Evolutionary conservation across 1,140 invertebrate species (phyloP).

Genomic region (Aporrectodea caliginosa): DNA sequence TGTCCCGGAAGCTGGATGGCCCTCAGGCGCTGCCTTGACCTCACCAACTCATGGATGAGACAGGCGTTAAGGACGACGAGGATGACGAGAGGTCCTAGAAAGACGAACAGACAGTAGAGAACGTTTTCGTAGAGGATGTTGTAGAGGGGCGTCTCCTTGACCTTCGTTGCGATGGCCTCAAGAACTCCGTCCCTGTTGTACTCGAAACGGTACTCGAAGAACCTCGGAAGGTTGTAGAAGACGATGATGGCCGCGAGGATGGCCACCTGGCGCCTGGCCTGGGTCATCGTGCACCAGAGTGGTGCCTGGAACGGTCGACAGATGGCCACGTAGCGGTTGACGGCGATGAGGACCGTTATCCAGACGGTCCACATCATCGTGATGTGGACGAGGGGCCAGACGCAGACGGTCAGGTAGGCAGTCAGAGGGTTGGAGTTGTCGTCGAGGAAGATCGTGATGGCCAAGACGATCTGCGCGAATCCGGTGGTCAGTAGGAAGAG

Average conservation of each 20-base stretch:
- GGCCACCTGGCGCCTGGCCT: conserved; percentile 21
- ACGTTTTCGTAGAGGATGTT: conserved; percentile 35
- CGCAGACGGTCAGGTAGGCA: conserved; percentile 12
- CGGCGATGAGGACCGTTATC: conserved; percentile 31
- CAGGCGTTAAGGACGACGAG: conserved; percentile 30
- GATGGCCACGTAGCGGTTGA: conserved; percentile 31
- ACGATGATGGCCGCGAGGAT: conserved; percentile 12
- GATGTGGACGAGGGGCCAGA: conserved; percentile 28
- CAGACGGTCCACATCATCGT: conserved; percentile 30
- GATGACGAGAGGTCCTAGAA: conserved; percentile 28
- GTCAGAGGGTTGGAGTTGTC: neutral
- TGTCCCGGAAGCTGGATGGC: conserved; percentile 14
- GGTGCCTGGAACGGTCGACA: conserved; percentile 29
- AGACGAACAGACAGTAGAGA: conserved; percentile 29
- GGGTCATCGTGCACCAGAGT: conserved; percentile 18
- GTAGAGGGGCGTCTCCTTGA: conserved; percentile 22
- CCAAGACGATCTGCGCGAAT: conserved; percentile 15
- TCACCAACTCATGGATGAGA: conserved; percentile 18
- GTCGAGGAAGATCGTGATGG: neutral
- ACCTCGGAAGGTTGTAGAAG: conserved; percentile 32
- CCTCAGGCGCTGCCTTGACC: conserved; percentile 10
- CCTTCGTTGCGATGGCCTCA: neutral
- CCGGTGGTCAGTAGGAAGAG: conserved; percentile 26
- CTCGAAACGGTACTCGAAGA: conserved; percentile 28
- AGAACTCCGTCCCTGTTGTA: neutral